Evolutionary conservation across 2,113 vertebrate genomes (phyloP).

Genomic region (Pterocles orientalis): DNA sequence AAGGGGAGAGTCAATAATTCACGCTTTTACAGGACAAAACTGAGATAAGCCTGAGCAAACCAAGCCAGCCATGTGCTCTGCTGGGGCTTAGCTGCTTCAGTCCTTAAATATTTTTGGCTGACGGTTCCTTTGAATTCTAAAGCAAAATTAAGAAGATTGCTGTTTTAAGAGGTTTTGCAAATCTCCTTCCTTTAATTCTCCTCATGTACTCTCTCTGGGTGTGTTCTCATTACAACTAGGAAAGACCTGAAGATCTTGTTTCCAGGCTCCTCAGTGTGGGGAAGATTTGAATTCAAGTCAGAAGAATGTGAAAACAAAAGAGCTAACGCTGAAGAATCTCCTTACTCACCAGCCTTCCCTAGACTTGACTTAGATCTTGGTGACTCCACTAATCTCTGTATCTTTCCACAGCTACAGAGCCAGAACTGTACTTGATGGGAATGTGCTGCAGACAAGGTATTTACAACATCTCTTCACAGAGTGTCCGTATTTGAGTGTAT

Average conservation of each 20-base stretch:
- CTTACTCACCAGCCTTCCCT: background rate
- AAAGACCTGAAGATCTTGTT: slow-evolving; percentile 63
- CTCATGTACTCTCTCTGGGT: slow-evolving; percentile 25
- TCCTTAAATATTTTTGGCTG: slow-evolving; percentile 30
- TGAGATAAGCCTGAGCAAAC: slow-evolving; percentile 56
- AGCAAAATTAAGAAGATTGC: slow-evolving; percentile 33
- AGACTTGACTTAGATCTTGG: background rate
- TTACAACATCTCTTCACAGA: background rate
- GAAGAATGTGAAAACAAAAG: slow-evolving; percentile 5
- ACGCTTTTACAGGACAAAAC: slow-evolving; percentile 32
- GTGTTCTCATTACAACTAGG: slow-evolving; percentile 44
- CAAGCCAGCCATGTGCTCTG: slow-evolving; percentile 21
- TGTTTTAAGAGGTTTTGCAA: slow-evolving; percentile 45
- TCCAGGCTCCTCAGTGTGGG: slow-evolving; percentile 14
- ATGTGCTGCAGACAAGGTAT: background rate
- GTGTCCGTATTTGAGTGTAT: background rate
- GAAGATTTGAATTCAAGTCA: slow-evolving; percentile 37
- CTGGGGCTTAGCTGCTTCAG: slow-evolving; percentile 20
- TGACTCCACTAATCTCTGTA: background rate
- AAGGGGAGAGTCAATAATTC: slow-evolving; percentile 51
- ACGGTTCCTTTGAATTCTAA: slow-evolving; percentile 4
- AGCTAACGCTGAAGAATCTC: background rate
- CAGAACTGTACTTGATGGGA: background rate
- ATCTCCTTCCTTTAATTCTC: slow-evolving; percentile 44
- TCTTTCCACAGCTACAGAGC: background rate